Percentiles rank a stretch among this genome's conserved stretches.
phyloP scores from a whole-genome alignment of 2,113 vertebrate species.

The Phalacrocorax carbo region DNA sequence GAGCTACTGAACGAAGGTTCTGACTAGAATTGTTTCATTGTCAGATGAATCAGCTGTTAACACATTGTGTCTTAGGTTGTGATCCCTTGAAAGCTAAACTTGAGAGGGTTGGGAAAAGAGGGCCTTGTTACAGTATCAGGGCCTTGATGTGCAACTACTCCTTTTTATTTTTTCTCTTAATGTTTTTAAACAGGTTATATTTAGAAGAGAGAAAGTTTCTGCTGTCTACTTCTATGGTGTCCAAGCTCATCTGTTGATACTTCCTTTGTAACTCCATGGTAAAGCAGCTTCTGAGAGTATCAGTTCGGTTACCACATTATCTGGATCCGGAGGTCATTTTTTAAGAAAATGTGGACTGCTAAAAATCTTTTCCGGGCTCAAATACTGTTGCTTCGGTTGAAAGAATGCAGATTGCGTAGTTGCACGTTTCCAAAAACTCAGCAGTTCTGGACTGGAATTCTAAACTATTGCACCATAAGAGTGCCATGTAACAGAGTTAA shows the following conservation, averaged over 20 bases:
- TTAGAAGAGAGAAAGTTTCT: neutral
- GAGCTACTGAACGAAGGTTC: neutral
- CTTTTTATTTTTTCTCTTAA: neutral
- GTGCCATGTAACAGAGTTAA: neutral
- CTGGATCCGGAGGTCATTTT: neutral
- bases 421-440: neutral
- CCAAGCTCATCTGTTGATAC: neutral
- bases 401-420: neutral
- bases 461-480: neutral
- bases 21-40: neutral
- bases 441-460: neutral
- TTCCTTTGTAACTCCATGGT: neutral
- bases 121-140: neutral
- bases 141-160: neutral
- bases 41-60: neutral
- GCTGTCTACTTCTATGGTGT: neutral
- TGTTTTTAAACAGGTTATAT: conserved; percentile 1
- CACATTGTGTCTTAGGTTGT: neutral
- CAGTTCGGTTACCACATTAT: neutral
- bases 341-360: conserved; percentile 48
- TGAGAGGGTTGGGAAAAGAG: neutral
- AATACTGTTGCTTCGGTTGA: neutral
- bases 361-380: neutral
- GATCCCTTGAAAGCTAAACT: neutral
- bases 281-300: neutral